Percentiles rank a stretch among this genome's conserved stretches.
These are phyloP conservation scores for Oncorhynchus keta DNA, from an alignment of 2,113 vertebrate species.

Conservation along the genomic window DNA sequence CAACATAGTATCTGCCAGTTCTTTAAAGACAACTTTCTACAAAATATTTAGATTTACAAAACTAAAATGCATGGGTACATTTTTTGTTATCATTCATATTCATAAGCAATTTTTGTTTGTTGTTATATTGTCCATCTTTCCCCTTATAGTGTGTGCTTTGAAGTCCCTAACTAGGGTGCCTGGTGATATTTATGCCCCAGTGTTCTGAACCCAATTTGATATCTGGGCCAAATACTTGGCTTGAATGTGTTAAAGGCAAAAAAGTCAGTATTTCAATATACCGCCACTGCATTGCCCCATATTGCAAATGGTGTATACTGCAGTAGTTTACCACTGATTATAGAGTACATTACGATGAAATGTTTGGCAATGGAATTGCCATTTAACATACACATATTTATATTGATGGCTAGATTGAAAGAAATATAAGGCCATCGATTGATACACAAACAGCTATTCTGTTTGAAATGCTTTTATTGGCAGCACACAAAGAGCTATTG, in stretches of 20 bases:
- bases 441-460: too few species aligned
- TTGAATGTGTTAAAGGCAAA: background rate
- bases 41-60: too few species aligned
- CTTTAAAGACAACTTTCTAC: too few species aligned
- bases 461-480: too few species aligned
- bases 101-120: too few species aligned
- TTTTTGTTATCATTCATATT: too few species aligned
- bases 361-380: background rate
- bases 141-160: too few species aligned
- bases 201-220: background rate
- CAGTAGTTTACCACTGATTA: background rate
- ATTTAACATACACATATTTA: background rate
- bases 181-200: background rate
- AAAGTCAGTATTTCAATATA: background rate
- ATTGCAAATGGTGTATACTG: background rate
- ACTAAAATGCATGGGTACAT: too few species aligned
- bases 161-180: background rate
- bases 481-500: background rate
- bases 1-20: too few species aligned
- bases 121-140: too few species aligned
- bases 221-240: slow-evolving; percentile 5
- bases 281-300: background rate
- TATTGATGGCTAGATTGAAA: background rate
- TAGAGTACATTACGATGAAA: background rate
- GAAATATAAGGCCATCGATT: background rate